Conservation (phyloP, 2,113 vertebrate genomes). For the Panthera uncia region DNA sequence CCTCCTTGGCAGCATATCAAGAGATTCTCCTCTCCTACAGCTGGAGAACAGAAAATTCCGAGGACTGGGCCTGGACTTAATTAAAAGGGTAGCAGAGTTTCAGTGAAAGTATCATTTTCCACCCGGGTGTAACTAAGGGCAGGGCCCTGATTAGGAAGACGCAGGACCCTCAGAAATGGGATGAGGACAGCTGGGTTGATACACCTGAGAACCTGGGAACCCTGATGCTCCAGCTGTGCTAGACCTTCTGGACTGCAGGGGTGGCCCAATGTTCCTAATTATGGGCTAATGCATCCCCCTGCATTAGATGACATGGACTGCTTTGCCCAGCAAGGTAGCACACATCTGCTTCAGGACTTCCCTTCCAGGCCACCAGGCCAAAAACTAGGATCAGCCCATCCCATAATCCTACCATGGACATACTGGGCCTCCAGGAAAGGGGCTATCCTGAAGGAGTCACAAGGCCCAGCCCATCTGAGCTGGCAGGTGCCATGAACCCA, state of each 20-base stretch:
- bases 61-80: background rate
- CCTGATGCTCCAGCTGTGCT: background rate
- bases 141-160: background rate
- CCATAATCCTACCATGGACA: background rate
- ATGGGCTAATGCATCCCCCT: background rate
- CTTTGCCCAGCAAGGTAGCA: background rate
- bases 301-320: background rate
- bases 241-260: background rate
- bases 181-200: background rate
- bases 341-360: background rate
- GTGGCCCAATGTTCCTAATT: background rate
- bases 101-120: background rate
- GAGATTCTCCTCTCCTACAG: background rate
- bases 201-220: background rate
- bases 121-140: background rate
- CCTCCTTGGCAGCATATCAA: background rate
- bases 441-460: background rate
- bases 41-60: background rate
- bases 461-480: background rate
- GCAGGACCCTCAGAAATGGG: background rate
- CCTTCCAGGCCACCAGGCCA: background rate
- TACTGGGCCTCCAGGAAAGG: background rate
- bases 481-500: background rate
- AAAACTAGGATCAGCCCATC: background rate
- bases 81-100: background rate